phyloP scores from a whole-genome alignment of 2,113 vertebrate genomes.

The Cebidichthys violaceus region DNA sequence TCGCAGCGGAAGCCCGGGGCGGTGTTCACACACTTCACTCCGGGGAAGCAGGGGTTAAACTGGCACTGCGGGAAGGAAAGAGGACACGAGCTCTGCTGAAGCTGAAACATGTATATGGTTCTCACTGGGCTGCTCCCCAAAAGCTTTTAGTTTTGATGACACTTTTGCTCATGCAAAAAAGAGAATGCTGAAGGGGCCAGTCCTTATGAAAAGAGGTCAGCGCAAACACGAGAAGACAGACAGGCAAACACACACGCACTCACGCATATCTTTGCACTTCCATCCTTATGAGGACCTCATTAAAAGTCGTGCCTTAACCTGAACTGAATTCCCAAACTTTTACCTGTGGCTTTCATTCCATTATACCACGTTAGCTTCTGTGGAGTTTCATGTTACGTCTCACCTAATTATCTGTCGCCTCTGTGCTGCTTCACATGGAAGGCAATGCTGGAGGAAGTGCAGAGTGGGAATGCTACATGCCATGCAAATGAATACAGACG shows the following conservation, averaged over 20 bases:
- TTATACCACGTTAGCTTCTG: background rate
- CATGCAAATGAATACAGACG: background rate
- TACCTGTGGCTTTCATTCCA: background rate
- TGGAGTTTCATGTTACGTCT: background rate
- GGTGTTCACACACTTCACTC: constrained; percentile 93
- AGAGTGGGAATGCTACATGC: background rate
- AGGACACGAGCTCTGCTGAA: constrained; percentile 44
- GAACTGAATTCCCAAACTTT: constrained; percentile 4
- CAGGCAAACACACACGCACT: constrained; percentile 7
- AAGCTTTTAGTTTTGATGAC: constrained; percentile 61
- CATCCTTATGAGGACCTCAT: constrained; percentile 6
- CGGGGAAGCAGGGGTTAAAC: constrained; percentile 94
- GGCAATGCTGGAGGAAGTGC: background rate
- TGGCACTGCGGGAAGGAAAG: constrained; percentile 86
- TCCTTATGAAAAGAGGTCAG: constrained; percentile 49
- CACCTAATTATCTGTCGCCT: background rate
- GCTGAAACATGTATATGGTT: constrained; percentile 44
- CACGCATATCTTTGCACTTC: constrained; percentile 2
- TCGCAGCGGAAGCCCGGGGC: constrained; percentile 94
- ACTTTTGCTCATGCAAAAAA: constrained; percentile 55
- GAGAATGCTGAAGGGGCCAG: constrained; percentile 34
- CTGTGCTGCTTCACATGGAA: background rate
- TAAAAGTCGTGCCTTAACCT: background rate
- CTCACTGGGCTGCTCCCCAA: constrained; percentile 36
- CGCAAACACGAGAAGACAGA: constrained; percentile 31